Base-by-base conservation (phyloP, 2,113 vertebrate genomes). In the Takifugu flavidus region DNA sequence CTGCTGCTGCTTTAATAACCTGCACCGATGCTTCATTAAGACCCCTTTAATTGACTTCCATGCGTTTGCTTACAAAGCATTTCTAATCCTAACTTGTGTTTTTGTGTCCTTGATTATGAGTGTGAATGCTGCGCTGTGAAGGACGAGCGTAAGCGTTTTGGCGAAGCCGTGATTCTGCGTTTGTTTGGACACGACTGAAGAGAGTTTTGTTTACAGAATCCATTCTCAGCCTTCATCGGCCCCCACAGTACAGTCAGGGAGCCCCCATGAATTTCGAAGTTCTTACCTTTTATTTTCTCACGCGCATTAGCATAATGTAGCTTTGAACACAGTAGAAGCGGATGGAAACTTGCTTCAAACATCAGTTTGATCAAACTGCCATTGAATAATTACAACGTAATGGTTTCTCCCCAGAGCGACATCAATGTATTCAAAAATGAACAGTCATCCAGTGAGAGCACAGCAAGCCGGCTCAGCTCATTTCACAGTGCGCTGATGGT, bases 31-130 rank as follows among this genome's bases (percentile, higher is more conserved):
- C 78, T 79, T 85, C 59, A 66, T 82, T 82, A 82, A 60, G 56
- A 39, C 27, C 62, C 51, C 49, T 56, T 80, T 82, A 79, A 81
- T 83, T 85, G 53, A 80, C 77, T 73, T 75, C 65, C 59, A 49
- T 68, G 73, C 69, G 70, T 67, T 78, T 45, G 82, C 67, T 78
- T 70, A 51, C 72, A 49, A 65, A 75, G 58, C 49, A 70, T 53
- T 73, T 64, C 50, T 62, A 53, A 65, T 74, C 71, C 72, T 53
- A 29, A 61, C 53, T 29, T 14, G 11, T 66, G 64, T 67, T 56
- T 70, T 59, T 65, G 34, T 10, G 8, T 39, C 34, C 34, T 7
- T 11, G 34, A 39, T 39, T 39, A 39, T 39, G 34, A 39, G 34
- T 39, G 34, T 39, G 34, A 39, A 39, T 11, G 34, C 6, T 10